Base-by-base conservation (phyloP, 2,888 invertebrate genomes). In the Apamea anceps region DNA sequence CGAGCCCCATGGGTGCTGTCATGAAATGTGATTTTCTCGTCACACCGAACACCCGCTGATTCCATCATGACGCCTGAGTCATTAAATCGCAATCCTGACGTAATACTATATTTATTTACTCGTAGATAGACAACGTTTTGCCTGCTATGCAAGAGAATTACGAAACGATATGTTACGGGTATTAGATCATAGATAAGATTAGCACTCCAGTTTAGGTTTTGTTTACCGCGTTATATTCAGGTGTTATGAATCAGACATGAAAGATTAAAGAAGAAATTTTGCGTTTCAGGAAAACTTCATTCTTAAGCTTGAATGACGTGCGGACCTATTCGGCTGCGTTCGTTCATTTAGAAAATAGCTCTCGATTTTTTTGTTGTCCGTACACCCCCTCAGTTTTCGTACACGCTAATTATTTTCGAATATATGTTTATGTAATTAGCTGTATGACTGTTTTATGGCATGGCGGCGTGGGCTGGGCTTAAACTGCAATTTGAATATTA, bases 181-280 rank as follows among this genome's bases (percentile, higher is more conserved):
- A 73, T 87, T 85, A 85, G 80, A 84, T 89, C 87, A 87, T 83
- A 88, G 89, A 88, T 89, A 88, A 88, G 85, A 86, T 84, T 79
- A 71, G 75, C 70, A 66, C 60, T 82, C 75, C 70, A 45, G 70
- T 72, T 79, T 82, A 75, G 76, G 80, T 82, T 82, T 72, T 85
- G 87, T 89, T 89, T 88, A 89, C 82, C 70, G 62, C 45, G 68
- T 76, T 71, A 85, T 67, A 63, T 65, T 60, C 84, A 87, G 80
- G 80, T 81, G 81, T 62, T 74, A 74, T 85, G 81, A 87, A 79
- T 82, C 84, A 85, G 80, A 13, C 45, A 42, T 37, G 57, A 65
- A 48, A 63, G 25, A 68, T 72, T 72, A 54, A n/a, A 72, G 72
- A 62, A 68, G 48, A 72, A 48, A 42, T 21, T 74, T 48, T 79